Base-by-base conservation (phyloP, 37 sponge, comb jelly and placozoan species). In the Halichondria panicea region DNA sequence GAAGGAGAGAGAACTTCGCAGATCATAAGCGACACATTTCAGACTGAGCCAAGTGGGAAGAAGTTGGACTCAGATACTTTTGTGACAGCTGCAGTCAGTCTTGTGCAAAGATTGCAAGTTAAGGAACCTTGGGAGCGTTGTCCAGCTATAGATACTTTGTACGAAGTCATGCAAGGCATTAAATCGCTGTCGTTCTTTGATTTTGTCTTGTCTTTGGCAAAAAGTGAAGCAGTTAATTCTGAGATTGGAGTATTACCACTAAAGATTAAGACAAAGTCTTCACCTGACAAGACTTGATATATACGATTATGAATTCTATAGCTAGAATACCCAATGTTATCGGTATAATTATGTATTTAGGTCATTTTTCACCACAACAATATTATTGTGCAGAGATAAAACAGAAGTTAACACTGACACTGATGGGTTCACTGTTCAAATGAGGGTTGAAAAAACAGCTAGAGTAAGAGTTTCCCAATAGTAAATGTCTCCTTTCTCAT, bases 221-320 rank as follows among this genome's bases (percentile, higher is more conserved):
- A 42, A 18, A 85, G 86, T 72, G 67, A 78, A 11, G 0, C 11
- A 0, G 56, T 72, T 6, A 85, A 65, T 43, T 32, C 30, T 19
- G 79, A 78, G 45, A 77, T 85, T 43, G 86, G 86, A 32, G 68
- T 65, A 21, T 66, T 85, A n/a, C 86, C 86, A 33, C 50, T 70
- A n/a, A n/a, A n/a, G n/a, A n/a, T n/a, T n/a, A n/a, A n/a, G 52
- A 48, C 52, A 48, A 15, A 18, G 52, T 18, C 52, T 18, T 11
- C 52, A 18, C 52, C 52, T 18, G 11, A 15, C 52, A 48, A 15
- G 11, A 48, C 15, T 18, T 11, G 13, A 11, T 15, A 48, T 11
- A 11, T 48, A 48, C 11, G 52, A 48, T 48, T 48, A 15, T 48
- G 52, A 11, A 48, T 48, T 11, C 11, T 11, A n/a, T n/a, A n/a